phyloP scores from a whole-genome alignment of 1,140 invertebrate species.

The Aphidius gifuensis region DNA sequence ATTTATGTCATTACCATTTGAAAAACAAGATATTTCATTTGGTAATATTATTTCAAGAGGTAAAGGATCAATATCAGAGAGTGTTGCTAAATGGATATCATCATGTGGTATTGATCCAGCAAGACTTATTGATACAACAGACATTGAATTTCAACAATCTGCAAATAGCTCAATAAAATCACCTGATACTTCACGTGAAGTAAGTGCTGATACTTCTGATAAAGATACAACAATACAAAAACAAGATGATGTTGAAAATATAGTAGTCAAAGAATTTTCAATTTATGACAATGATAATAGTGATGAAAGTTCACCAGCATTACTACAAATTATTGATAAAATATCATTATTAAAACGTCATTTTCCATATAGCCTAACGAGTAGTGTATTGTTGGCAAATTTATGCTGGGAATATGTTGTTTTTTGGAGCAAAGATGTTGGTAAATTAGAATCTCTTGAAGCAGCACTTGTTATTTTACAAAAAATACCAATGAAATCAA shows the following conservation, averaged over 20 bases:
- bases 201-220: constrained; percentile 32
- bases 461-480: constrained; percentile 57
- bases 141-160: constrained; percentile 46
- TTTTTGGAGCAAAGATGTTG: constrained; percentile 78
- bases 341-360: constrained; percentile 61
- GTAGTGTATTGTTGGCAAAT: constrained; percentile 75
- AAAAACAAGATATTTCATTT: constrained; percentile 67
- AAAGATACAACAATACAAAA: constrained; percentile 30
- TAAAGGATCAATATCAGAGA: constrained; percentile 79
- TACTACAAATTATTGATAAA: constrained; percentile 33
- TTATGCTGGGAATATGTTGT: constrained; percentile 88
- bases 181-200: constrained; percentile 32
- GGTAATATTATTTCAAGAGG: constrained; percentile 73
- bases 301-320: constrained; percentile 32
- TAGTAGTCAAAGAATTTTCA: constrained; percentile 30
- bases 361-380: constrained; percentile 82
- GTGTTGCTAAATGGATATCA: constrained; percentile 78
- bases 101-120: constrained; percentile 66
- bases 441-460: constrained; percentile 63
- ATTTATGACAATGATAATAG: constrained; percentile 28
- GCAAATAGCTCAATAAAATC: constrained; percentile 31
- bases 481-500: constrained; percentile 61
- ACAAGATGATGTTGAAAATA: constrained; percentile 31
- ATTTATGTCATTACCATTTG: constrained; percentile 57
- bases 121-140: constrained; percentile 48